Evolutionary conservation across 1,140 invertebrate genomes (phyloP).

Genomic region (Megalopta genalis): DNA sequence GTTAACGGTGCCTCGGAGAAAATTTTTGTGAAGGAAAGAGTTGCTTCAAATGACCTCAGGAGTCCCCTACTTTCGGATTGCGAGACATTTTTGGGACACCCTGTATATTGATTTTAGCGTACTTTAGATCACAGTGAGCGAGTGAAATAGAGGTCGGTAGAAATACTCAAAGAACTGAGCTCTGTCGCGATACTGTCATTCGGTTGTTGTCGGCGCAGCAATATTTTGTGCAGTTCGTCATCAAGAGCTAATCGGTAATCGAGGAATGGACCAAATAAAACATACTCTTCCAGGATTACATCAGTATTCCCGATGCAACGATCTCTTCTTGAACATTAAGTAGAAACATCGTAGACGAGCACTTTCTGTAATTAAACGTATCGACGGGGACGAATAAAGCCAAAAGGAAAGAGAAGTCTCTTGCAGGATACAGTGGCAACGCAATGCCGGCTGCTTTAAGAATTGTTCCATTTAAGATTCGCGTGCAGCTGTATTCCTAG

Average conservation of each 20-base stretch:
- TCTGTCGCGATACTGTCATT: too few species aligned
- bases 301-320: conserved; percentile 19
- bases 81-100: too few species aligned
- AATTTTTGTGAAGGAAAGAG: too few species aligned
- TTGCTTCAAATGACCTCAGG: too few species aligned
- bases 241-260: background rate
- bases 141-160: too few species aligned
- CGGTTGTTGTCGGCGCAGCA: background rate
- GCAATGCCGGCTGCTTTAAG: background rate
- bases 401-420: background rate
- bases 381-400: background rate
- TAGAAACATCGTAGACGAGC: background rate
- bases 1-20: too few species aligned
- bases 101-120: too few species aligned
- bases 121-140: too few species aligned
- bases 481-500: too few species aligned
- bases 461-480: too few species aligned
- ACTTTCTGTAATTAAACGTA: conserved; percentile 33
- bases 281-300: conserved; percentile 17
- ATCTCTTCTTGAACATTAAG: conserved; percentile 7
- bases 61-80: too few species aligned
- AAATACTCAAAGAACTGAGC: too few species aligned
- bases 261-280: background rate
- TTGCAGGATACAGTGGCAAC: background rate
- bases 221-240: background rate